Evolutionary conservation across 2,797 vertebrate genomes (phyloP).

Genomic region (Acridotheres tristis): DNA sequence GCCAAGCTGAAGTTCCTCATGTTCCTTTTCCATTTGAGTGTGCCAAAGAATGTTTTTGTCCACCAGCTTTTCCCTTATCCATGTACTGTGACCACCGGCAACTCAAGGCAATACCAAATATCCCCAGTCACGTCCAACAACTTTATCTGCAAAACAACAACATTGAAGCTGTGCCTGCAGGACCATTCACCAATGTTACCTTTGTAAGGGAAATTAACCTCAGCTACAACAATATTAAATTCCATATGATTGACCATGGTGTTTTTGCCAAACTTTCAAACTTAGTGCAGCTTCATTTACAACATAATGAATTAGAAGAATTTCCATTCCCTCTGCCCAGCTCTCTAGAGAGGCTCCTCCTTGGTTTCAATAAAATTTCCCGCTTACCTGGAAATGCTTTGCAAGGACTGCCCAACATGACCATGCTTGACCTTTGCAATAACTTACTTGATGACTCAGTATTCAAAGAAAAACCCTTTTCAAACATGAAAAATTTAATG

Average conservation of each 20-base stretch:
- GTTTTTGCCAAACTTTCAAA: conserved; percentile 76
- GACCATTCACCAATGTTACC: conserved; percentile 77
- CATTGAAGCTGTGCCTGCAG: conserved; percentile 76
- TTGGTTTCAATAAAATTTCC: conserved; percentile 81
- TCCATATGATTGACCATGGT: conserved; percentile 72
- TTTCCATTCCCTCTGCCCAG: conserved; percentile 78
- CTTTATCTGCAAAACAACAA: conserved; percentile 82
- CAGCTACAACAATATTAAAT: conserved; percentile 82
- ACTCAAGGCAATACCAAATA: conserved; percentile 78
- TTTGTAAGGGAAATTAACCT: conserved; percentile 81
- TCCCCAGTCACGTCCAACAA: conserved; percentile 76
- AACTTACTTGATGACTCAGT: conserved; percentile 76
- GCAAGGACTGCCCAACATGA: conserved; percentile 77
- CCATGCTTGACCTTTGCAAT: conserved; percentile 77
- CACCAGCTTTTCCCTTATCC: conserved; percentile 74
- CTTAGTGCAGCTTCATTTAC: conserved; percentile 78
- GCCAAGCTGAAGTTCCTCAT: conserved; percentile 49
- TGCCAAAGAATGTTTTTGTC: conserved; percentile 81
- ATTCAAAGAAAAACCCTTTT: conserved; percentile 72
- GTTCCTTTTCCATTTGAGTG: conserved; percentile 60
- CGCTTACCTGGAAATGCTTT: conserved; percentile 64
- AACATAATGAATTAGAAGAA: conserved; percentile 80
- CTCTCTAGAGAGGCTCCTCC: conserved; percentile 78
- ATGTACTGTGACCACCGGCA: conserved; percentile 84
- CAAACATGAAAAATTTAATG: conserved; percentile 77